Evolutionary conservation across 2,113 vertebrate genomes (phyloP), one percentile per base, ranked within the genome.

Genomic region (Paralichthys olivaceus): DNA sequence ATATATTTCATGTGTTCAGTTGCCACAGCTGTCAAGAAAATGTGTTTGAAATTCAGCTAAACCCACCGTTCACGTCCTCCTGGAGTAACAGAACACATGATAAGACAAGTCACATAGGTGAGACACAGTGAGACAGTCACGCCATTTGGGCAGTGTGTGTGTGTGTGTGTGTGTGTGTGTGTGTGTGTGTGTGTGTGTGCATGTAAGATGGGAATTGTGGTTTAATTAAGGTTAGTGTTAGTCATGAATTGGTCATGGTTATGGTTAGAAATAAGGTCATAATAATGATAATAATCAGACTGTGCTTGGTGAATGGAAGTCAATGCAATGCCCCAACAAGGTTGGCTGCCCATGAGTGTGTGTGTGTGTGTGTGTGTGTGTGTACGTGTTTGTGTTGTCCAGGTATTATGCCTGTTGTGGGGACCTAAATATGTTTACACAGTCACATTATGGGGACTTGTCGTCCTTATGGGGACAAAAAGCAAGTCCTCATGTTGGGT

Each of bases 11-110:
- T 70, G 65, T 40, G 29, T 12, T 73, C 54, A 5, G 32, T 12
- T 59, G 19, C 40, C 61, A 53, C 53, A 87, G 57, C 65, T 65
- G 32, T 15, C 55, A 37, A 19, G 20, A 14, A 54, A 25, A 55
- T 26, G 29, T 57, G 53, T 61, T 61, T 45, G 61, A 63, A 80
- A 78, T 22, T 6, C 57, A 66, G 49, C 49, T 49, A 69, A 77
- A 81, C 34, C 71, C 34, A 78, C 79, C 72, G 75, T 76, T 53
- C 49, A 20, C 75, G 69, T 79, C 63, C 60, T 77, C 75, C 72
- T 68, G 63, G 45, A 74, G 72, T 53, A 59, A 79, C 66, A 34
- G 37, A 72, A 75, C 69, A 71, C 67, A 75, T 11, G 73, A 71
- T 25, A 61, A 80, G 59, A 75, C 34, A 34, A 78, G 62, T 54